A percentile compares a stretch with the other conserved stretches of the same genome.
Conservation (phyloP, 2,888 invertebrate species). For the Galerucella pusilla region DNA sequence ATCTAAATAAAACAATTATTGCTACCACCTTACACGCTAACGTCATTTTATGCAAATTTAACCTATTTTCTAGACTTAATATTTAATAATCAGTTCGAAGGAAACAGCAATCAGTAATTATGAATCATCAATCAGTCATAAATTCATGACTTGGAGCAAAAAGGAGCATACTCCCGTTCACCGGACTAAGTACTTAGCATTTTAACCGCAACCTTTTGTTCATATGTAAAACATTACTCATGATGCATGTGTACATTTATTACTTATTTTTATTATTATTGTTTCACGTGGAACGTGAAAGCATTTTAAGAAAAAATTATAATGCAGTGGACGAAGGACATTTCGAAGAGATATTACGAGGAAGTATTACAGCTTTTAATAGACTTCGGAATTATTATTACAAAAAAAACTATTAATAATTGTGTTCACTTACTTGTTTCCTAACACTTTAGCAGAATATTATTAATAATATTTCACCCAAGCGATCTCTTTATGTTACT, state of each 20-base stretch:
- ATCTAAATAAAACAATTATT: constrained; percentile 1
- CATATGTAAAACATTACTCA: constrained; percentile 54
- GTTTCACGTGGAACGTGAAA: constrained; percentile 55
- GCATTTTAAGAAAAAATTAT: constrained; percentile 49
- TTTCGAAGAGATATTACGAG: constrained; percentile 9
- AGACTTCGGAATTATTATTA: neutral
- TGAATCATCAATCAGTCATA: constrained; percentile 36
- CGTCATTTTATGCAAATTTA: constrained; percentile 15
- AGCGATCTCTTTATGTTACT: neutral
- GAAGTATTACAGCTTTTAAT: neutral
- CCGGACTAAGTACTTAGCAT: constrained; percentile 31
- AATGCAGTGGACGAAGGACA: constrained; percentile 39
- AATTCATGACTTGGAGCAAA: constrained; percentile 16
- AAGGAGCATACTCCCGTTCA: constrained; percentile 16
- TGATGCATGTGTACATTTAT: constrained; percentile 51
- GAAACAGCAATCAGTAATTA: constrained; percentile 15
- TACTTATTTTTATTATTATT: constrained; percentile 58
- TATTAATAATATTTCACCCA: neutral
- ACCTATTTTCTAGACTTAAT: constrained; percentile 1
- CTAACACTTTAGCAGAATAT: neutral
- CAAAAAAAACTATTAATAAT: neutral
- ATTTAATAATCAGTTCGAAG: neutral
- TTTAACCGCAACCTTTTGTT: constrained; percentile 39
- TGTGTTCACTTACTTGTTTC: neutral
- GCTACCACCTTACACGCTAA: constrained; percentile 15